These are phyloP conservation scores for Podargus strigoides DNA, from an alignment of 2,797 vertebrate genomes.

Conservation along the genomic window DNA sequence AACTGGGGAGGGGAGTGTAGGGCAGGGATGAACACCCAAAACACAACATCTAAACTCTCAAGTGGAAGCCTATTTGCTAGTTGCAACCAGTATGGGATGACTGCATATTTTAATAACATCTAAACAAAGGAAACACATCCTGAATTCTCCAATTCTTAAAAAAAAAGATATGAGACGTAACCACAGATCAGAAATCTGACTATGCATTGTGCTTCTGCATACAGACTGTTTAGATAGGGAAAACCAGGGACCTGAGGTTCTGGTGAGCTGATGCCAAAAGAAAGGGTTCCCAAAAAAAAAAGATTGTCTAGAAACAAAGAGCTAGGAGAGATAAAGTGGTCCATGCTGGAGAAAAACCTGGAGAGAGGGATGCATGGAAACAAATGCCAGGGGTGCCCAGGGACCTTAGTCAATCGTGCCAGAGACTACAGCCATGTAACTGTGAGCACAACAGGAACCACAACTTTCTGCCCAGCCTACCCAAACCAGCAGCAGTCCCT, in stretches of 20 bases:
- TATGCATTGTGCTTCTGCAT: neutral
- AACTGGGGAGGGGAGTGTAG: neutral
- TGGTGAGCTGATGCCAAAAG: neutral
- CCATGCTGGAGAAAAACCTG: neutral
- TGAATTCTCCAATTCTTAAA: neutral
- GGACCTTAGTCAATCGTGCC: neutral
- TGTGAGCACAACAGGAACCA: neutral
- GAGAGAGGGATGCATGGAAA: neutral
- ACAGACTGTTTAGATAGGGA: neutral
- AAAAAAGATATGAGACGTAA: neutral
- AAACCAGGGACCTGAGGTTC: neutral
- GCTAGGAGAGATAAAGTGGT: neutral
- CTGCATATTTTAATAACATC: neutral
- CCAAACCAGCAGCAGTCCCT: neutral
- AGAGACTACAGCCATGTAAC: neutral
- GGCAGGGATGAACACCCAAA: neutral
- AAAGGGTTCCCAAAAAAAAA: neutral
- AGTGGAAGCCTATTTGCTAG: neutral
- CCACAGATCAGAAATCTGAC: neutral
- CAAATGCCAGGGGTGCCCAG: neutral
- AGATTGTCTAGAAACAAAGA: neutral
- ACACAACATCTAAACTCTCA: neutral
- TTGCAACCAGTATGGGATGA: neutral
- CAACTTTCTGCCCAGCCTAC: neutral
- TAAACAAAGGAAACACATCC: neutral